phyloP scores from a whole-genome alignment of 2,113 vertebrate genomes.

The Trematomus loennbergii region DNA sequence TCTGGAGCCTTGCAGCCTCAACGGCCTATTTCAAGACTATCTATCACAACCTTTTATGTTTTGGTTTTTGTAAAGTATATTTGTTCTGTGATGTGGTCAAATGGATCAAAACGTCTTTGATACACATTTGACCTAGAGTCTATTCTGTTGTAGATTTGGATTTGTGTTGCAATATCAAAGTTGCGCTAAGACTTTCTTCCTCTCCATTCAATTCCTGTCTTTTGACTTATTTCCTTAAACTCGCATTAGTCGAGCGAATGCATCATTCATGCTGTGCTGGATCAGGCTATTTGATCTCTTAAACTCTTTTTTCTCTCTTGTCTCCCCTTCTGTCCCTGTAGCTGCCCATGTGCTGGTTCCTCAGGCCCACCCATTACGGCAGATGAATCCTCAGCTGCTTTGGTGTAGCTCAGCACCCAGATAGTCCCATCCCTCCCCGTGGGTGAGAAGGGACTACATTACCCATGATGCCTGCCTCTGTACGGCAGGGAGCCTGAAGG shows the following conservation, averaged over 20 bases:
- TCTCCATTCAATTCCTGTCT: too few relatives aligned
- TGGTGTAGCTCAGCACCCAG: conserved; percentile 91
- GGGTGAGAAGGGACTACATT: conserved; percentile 69
- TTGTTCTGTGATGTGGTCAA: background rate
- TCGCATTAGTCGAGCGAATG: background rate
- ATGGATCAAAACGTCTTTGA: background rate
- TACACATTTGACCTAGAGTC: background rate
- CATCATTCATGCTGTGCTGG: background rate
- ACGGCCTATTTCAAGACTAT: background rate
- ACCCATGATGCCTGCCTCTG: conserved; percentile 96
- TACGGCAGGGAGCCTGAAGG: conserved; percentile 98
- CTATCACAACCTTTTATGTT: conserved; percentile 15
- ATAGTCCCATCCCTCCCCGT: conserved; percentile 88
- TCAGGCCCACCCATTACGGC: conserved; percentile 87
- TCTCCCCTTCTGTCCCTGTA: conserved; percentile 61
- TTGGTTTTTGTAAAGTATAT: background rate
- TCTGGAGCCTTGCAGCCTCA: background rate
- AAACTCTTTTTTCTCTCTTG: conserved; percentile 5
- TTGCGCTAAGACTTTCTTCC: too few relatives aligned
- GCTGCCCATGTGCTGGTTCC: conserved; percentile 88
- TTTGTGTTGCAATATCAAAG: background rate
- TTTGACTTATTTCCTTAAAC: background rate
- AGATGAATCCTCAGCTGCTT: conserved; percentile 93
- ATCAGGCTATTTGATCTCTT: background rate
- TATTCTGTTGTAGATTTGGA: background rate